Percentiles rank a stretch among this genome's conserved stretches.
Conservation (phyloP, 2,113 vertebrate species). For the Pluvianellus socialis region DNA sequence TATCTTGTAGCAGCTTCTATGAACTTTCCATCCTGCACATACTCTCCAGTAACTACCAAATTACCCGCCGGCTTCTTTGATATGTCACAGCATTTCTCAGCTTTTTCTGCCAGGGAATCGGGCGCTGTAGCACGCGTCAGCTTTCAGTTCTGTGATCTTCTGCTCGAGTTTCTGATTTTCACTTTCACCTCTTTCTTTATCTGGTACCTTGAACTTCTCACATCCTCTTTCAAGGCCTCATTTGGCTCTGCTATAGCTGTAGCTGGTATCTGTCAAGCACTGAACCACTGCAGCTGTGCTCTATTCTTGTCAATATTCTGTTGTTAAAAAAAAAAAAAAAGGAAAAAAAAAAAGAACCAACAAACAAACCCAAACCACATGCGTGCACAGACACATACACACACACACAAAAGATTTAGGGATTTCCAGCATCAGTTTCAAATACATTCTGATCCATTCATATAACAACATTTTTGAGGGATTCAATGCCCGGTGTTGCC, state of each 20-base stretch:
- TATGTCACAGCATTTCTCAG: neutral
- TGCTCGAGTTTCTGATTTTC: neutral
- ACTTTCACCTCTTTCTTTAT: neutral
- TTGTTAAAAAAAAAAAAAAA: neutral
- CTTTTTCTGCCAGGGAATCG: neutral
- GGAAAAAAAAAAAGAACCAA: no score
- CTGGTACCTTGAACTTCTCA: neutral
- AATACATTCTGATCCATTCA: neutral
- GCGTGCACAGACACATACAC: no score
- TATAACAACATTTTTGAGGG: neutral
- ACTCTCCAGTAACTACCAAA: neutral
- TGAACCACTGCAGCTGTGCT: neutral
- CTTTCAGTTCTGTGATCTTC: neutral
- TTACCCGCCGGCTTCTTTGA: neutral
- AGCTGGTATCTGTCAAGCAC: neutral
- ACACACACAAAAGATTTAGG: neutral
- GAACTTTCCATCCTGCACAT: neutral
- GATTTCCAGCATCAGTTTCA: neutral
- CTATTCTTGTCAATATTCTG: neutral
- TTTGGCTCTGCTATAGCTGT: neutral
- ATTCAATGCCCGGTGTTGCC: neutral
- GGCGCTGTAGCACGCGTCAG: neutral
- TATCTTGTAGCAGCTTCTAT: neutral
- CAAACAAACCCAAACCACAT: neutral
- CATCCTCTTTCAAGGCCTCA: neutral